Base-by-base conservation (phyloP, 2,797 vertebrate genomes). In the Allobates femoralis region DNA sequence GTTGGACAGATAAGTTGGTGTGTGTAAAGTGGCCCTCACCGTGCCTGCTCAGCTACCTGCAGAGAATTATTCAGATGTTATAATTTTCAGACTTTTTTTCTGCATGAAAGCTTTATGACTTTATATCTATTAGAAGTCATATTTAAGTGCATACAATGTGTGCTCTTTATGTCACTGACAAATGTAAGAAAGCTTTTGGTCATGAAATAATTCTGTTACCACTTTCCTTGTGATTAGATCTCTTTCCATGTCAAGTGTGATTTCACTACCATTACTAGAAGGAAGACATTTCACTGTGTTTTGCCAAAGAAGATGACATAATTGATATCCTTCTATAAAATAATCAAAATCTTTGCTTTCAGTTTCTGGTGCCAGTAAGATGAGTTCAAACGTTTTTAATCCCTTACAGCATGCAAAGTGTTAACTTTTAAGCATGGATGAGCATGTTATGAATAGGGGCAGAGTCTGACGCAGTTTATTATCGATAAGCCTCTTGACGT, bases 401-500 rank as follows among this genome's bases (percentile, higher is more conserved):
- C 62, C 3, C 2, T 37, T 7, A 26, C 58, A 8, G 82, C 18
- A 18, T 21, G 11, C 19, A 60, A 84, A 76, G 82, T 51, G 71
- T 84, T 84, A 84, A 84, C 32, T 37, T n/a, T 11, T 74, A 50
- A 75, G 71, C 71, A 75, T 81, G 85, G 41, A 75, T 64, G 37
- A 69, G 37, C 46, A 66, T 86, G n/a, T 81, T 86, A 34, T 56
- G 56, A 50, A 75, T 28, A 41, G 79, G 37, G 32, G 53, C 41
- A 34, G 55, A 62, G 78, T 71, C 66, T 86, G 78, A 81, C 34
- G 41, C 85, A 81, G 55, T 81, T 86, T 75, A 26, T 28, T 66
- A 75, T 81, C 75, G 78, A 86, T 86, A 86, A 75, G 78, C 21
- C 50, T 64, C 51, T 81, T 86, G 78, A 86, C 85, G 69, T 86